phyloP scores from a whole-genome alignment of 2,888 invertebrate genomes.

The Drosophila planitibia region DNA sequence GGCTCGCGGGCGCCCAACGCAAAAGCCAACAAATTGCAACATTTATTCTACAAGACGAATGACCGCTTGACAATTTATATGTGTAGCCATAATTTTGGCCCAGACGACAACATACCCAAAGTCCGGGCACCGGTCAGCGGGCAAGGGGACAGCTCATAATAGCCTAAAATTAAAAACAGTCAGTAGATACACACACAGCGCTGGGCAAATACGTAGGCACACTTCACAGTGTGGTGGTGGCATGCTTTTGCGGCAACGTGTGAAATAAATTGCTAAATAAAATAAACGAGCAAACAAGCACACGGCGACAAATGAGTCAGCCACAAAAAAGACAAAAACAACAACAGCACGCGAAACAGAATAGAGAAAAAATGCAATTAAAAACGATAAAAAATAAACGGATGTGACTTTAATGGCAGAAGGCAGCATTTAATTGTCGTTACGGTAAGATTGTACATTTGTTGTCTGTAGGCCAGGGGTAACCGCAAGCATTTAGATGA shows the following conservation, averaged over 20 bases:
- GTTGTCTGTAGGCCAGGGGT: constrained; percentile 1
- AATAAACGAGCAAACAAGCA: constrained; percentile 79
- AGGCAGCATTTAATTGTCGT: constrained; percentile 59
- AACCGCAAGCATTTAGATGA: constrained; percentile 13
- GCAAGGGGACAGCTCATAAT: constrained; percentile 67
- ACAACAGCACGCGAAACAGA: constrained; percentile 22
- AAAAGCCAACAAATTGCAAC: constrained; percentile 84
- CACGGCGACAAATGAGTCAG: constrained; percentile 73
- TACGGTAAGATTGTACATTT: constrained; percentile 35
- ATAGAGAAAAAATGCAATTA: constrained; percentile 66
- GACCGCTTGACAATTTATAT: constrained; percentile 83
- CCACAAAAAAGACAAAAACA: constrained; percentile 25
- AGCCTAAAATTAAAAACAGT: constrained; percentile 81
- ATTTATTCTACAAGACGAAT: constrained; percentile 85
- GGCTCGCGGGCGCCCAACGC: constrained; percentile 52
- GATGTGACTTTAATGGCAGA: constrained; percentile 71
- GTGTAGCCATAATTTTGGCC: constrained; percentile 75
- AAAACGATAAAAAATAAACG: constrained; percentile 79
- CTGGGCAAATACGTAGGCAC: constrained; percentile 45
- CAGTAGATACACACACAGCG: constrained; percentile 57
- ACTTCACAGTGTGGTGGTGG: constrained; percentile 26
- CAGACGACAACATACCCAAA: constrained; percentile 24
- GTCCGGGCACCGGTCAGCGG: not conserved
- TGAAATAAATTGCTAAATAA: constrained; percentile 82
- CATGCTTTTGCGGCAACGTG: constrained; percentile 62